Percentiles rank a stretch among this genome's conserved stretches.
phyloP scores from a whole-genome alignment of 2,797 vertebrate species.

The Cossypha dichroa region DNA sequence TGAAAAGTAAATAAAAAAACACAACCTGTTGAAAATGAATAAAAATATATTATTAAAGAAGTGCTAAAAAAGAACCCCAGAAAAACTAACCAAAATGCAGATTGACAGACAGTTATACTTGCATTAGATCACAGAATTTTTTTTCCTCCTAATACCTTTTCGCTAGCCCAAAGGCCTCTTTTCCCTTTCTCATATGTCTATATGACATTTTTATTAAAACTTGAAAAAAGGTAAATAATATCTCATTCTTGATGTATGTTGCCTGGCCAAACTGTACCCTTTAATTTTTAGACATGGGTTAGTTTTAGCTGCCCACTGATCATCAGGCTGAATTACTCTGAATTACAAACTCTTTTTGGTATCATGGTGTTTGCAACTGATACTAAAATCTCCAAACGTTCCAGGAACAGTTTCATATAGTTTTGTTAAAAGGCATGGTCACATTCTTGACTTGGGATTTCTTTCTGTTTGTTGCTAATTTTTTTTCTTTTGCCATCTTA shows the following conservation, averaged over 20 bases:
- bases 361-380: neutral
- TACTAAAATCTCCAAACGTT: neutral
- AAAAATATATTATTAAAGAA: neutral
- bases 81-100: neutral
- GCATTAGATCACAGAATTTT: neutral
- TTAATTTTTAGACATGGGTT: neutral
- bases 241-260: neutral
- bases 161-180: neutral
- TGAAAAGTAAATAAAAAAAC: neutral
- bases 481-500: rapidly evolving
- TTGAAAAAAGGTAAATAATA: neutral
- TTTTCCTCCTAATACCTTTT: neutral
- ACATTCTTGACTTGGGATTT: neutral
- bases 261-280: neutral
- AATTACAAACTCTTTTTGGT: neutral
- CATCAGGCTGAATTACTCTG: neutral
- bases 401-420: neutral
- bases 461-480: neutral
- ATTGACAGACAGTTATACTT: neutral
- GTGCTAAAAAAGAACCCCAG: no score
- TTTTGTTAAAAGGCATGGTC: neutral
- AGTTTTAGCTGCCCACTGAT: neutral
- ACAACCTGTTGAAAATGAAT: neutral
- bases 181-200: neutral
- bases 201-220: neutral